Percentiles rank a stretch among this genome's conserved stretches.
Conservation (phyloP, 2,888 invertebrate genomes). For the Scelioninae gen. 1 region DNA sequence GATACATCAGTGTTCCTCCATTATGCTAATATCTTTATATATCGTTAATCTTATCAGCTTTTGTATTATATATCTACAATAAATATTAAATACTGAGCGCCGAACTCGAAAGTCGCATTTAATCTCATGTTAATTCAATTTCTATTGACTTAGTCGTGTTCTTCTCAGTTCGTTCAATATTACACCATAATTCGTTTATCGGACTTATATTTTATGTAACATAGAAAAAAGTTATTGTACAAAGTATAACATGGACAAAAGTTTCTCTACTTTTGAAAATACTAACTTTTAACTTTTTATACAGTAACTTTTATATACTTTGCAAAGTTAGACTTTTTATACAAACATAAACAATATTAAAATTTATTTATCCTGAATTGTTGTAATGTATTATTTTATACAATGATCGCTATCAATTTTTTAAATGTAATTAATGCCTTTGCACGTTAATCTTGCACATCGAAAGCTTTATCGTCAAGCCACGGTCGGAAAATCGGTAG, state of each 20-base stretch:
- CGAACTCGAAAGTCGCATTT: slow-evolving; percentile 32
- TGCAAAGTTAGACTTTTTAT: not conserved
- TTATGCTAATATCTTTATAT: slow-evolving; percentile 16
- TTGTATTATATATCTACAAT: slow-evolving; percentile 52
- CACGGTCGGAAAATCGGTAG: slow-evolving; percentile 96
- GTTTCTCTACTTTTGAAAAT: no score
- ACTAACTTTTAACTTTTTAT: no score
- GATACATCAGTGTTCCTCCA: slow-evolving; percentile 15
- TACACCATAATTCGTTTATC: no score
- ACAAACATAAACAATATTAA: no score
- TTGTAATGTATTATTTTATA: slow-evolving; percentile 17
- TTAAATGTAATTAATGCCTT: not conserved
- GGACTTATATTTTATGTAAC: not conserved
- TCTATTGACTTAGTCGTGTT: slow-evolving; percentile 46
- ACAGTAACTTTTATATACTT: not conserved
- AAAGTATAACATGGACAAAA: no score
- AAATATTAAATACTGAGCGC: slow-evolving; percentile 50
- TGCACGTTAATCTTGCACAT: slow-evolving; percentile 80
- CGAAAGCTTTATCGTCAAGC: slow-evolving; percentile 90
- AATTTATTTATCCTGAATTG: no score
- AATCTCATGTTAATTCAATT: slow-evolving; percentile 31
- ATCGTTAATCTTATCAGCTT: slow-evolving; percentile 28
- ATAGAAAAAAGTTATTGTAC: not conserved
- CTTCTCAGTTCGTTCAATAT: slow-evolving; percentile 2
- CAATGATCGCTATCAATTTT: slow-evolving; percentile 13